A percentile compares a stretch with the other conserved stretches of the same genome.
These are phyloP conservation scores for Habrosyne pyritoides DNA, from an alignment of 2,888 invertebrate species.

Conservation along the genomic window DNA sequence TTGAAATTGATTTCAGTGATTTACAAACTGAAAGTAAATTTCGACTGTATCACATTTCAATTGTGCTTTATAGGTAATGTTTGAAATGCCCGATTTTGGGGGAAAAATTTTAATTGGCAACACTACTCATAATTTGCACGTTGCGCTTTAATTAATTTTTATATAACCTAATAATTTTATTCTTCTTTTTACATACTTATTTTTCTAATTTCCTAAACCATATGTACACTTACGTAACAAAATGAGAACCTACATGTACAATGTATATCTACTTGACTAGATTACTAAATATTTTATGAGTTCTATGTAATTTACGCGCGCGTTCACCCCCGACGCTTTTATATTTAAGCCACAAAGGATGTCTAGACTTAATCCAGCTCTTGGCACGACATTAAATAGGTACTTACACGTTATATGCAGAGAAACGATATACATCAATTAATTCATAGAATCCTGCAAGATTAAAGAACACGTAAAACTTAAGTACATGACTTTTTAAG, in stretches of 20 bases:
- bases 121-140: neutral
- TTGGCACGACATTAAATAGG: neutral
- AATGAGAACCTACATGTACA: too few species aligned
- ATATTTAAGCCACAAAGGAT: neutral
- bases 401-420: neutral
- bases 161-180: too few species aligned
- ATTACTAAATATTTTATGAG: neutral
- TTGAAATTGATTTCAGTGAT: too few species aligned
- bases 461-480: neutral
- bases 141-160: neutral
- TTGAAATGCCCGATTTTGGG: neutral
- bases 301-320: neutral
- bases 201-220: too few species aligned
- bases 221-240: too few species aligned
- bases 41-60: too few species aligned
- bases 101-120: neutral
- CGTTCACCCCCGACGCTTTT: neutral
- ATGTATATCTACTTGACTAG: too few species aligned
- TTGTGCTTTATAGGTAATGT: too few species aligned
- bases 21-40: too few species aligned
- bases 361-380: slow-evolving; percentile 4
- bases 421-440: too few species aligned
- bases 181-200: too few species aligned
- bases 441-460: neutral
- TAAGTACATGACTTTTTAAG: too few species aligned